Base-by-base conservation (phyloP, 1,140 invertebrate species). In the Physella acuta region DNA sequence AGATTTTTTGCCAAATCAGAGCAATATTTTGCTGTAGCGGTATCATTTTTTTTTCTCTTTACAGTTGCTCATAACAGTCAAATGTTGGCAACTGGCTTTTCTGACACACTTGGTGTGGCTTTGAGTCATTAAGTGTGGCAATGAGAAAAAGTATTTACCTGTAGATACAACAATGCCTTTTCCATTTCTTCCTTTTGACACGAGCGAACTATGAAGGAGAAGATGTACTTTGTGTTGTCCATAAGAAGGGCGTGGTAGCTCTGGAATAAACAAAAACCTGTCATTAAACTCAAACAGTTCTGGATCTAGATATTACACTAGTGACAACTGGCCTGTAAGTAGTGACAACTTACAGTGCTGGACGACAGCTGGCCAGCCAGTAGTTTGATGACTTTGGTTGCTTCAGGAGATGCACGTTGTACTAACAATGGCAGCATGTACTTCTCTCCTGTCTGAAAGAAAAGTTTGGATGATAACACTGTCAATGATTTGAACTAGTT, bases 211-310 rank as follows among this genome's bases (percentile, higher is more conserved):
- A 86, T 71, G 73, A 85, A 81, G 31, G 81, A 81, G 73, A 84
- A 86, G 28, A 85, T 83, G 59, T 83, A 81, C 65, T 81, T 80
- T 52, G 81, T 85, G 69, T 82, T 83, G 64, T 78, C 77, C 2
- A 82, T 78, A 17, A 86, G 65, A n/a, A 85, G 49, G 65, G 80
- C 79, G 68, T 76, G 79, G 4, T 79, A 74, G 63, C 71, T 80
- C 79, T 82, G 63, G 31, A 73, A 73, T 26, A 55, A 36, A 70
- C 44, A 70, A 30, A 59, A 33, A 66, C 16, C 33, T 30, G 24
- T 14, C 28, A 55, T 8, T 14, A 55, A 24, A 55, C 44, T 49
- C n/a, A 14, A 11, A 14, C 44, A 49, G 44, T 49, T 49, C 44
- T 49, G 44, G 44, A 14, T 49, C 11, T 49, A 49, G n/a, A 49